Evolutionary conservation across 2,888 invertebrate species (phyloP), one percentile per base, ranked within the genome.

Genomic region (Atrina japonica): DNA sequence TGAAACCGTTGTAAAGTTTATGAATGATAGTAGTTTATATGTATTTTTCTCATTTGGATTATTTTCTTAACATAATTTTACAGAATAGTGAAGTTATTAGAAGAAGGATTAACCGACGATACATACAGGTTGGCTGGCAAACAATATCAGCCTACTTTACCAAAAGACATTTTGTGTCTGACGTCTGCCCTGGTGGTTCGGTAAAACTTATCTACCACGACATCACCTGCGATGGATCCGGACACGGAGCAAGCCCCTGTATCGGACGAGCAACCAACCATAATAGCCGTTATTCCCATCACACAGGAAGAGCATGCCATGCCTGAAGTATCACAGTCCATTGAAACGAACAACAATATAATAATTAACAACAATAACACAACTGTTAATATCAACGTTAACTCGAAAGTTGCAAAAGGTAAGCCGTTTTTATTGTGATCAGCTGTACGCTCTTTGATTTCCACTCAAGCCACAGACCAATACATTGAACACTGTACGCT

Each of bases 381-480:
- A 29, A 49, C 29, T 21, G 35, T 9, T 61, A 43, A n/a, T 30
- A 47, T 29, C 30, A 49, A 49, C 29, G 47, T 35, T 23, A 49
- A 47, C 23, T 35, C 45, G 35, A 43, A 41, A 29, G 49, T 43
- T 43, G 61, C 47, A 41, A 61, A 61, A 61, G 61, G 61, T 61
- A 61, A 61, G 61, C 16, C 23, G 40, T 56, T 56, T 56, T 56
- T 27, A 40, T 56, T 60, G 30, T n/a, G 21, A 27, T 60, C 35
- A 11, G 5, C 11, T 35, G 45, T 45, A 60, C 60, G 60, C 60
- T 64, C n/a, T 43, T 53, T 64, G 64, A 18, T 64, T 64, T 52
- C 41, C 64, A 69, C 47, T 69, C 41, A 69, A 64, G 64, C 69
- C 63, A 41, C 56, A 29, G 50, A 64, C 58, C 63, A 35, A 69